Conservation (phyloP, 2,888 invertebrate species). For the Dysmachus trigonus region DNA sequence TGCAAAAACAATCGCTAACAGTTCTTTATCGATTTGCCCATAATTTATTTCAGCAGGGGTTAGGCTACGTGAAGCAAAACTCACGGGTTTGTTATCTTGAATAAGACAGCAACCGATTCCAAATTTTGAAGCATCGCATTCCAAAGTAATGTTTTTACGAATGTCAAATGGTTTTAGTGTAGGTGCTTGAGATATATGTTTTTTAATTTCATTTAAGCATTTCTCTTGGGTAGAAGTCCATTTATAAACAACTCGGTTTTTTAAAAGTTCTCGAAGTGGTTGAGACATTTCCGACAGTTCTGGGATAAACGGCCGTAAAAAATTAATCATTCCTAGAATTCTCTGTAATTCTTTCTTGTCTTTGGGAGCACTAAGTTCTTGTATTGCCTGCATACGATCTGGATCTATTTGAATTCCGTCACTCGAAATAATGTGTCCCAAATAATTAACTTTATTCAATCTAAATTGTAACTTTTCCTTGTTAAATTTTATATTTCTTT, state of each 20-base stretch:
- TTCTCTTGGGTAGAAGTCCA: no score
- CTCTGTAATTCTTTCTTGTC: not conserved
- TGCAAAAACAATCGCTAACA: slow-evolving; percentile 49
- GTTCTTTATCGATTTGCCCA: slow-evolving; percentile 49
- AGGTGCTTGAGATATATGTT: no score
- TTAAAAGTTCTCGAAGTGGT: not conserved
- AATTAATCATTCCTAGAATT: not conserved
- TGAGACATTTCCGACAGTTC: not conserved
- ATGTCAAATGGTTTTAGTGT: no score
- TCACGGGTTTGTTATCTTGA: slow-evolving; percentile 39
- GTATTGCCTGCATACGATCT: slow-evolving; percentile 18
- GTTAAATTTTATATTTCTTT: slow-evolving; percentile 41
- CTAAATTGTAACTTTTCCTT: slow-evolving; percentile 43
- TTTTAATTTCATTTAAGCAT: no score
- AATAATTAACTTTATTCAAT: slow-evolving; percentile 44
- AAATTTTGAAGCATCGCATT: no score
- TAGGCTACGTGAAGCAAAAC: slow-evolving; percentile 52
- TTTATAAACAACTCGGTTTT: not conserved
- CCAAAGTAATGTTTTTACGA: no score
- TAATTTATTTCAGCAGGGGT: slow-evolving; percentile 51
- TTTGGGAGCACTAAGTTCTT: slow-evolving; percentile 4
- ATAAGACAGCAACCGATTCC: not conserved
- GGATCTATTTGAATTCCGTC: slow-evolving; percentile 45
- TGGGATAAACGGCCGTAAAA: not conserved
- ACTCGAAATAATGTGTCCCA: slow-evolving; percentile 47